Evolutionary conservation across 1,140 invertebrate species (phyloP), one percentile per base, ranked within the genome.

Genomic region (Hycleus cichorii): DNA sequence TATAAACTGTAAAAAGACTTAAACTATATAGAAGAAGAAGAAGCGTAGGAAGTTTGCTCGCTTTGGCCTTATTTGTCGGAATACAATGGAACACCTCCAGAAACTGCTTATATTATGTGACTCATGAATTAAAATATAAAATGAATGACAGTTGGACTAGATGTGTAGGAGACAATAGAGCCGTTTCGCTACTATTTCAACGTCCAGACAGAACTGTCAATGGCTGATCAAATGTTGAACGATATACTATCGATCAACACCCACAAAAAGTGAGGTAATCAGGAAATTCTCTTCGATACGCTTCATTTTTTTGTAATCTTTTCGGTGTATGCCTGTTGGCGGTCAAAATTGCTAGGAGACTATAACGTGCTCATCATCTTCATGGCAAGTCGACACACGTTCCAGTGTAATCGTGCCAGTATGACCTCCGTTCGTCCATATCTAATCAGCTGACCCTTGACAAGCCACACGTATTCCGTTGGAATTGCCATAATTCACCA

Each of bases 361-460:
- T 32, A 7, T 32, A 32, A 32, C 32, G 32, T 32, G 32, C 32
- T 32, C 32, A 32, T 32, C 32, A 32, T 32, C 32, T 32, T 32
- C 32, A 60, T 18, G 32, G 49, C 27, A 46, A 32, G 43, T 59
- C 61, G 64, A 62, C 64, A 60, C 64, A 62, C 66, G 62, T 64
- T 60, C 47, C 60, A 50, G 45, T 27, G 52, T 64, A 64, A 64
- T 62, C 59, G 60, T 63, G 61, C 59, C 49, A 65, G 55, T 53
- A 50, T 63, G 65, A 65, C 64, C 62, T 65, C 58, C 52, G 58
- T 58, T 62, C 65, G 57, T 65, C 66, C 60, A 62, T 68, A 62
- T 64, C 68, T 68, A 68, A 68, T 65, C 59, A 58, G 58, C 60
- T 67, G 67, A 69, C 67, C 67, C 65, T 63, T 69, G 67, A 69